A percentile compares a stretch with the other conserved stretches of the same genome.
Evolutionary conservation across 2,888 invertebrate species (phyloP).

Genomic region (Aspidapion aeneum): DNA sequence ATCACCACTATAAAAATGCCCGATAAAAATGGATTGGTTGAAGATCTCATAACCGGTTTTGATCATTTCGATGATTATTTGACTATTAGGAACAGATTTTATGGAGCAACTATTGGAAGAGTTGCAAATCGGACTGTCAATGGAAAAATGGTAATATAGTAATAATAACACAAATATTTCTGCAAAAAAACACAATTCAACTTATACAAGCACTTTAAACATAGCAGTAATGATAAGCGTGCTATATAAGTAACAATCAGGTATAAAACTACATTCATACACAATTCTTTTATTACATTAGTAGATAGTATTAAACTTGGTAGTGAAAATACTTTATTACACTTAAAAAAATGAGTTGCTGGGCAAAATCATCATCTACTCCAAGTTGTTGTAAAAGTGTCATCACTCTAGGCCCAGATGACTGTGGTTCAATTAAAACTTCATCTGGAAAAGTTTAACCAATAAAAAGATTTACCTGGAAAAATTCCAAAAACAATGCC

Average conservation of each 20-base stretch:
- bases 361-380: no score
- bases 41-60: conserved; percentile 81
- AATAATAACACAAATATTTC: no score
- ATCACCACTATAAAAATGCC: conserved; percentile 77
- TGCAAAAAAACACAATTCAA: no score
- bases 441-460: conserved; percentile 42
- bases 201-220: no score
- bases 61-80: conserved; percentile 63
- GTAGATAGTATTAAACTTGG: no score
- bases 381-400: background rate
- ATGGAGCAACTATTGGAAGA: conserved; percentile 85
- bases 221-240: no score
- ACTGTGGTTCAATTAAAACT: conserved; percentile 37
- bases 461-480: conserved; percentile 63
- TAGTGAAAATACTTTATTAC: no score
- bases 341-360: no score
- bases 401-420: conserved; percentile 25
- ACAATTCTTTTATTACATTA: no score
- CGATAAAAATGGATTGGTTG: conserved; percentile 66
- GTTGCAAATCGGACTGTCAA: conserved; percentile 74
- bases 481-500: conserved; percentile 57
- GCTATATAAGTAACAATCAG: no score
- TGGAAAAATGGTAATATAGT: conserved; percentile 27
- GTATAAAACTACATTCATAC: no score
- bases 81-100: conserved; percentile 57